These are phyloP conservation scores for Drosophila bocki DNA, from an alignment of 1,140 invertebrate genomes.

Conservation along the genomic window DNA sequence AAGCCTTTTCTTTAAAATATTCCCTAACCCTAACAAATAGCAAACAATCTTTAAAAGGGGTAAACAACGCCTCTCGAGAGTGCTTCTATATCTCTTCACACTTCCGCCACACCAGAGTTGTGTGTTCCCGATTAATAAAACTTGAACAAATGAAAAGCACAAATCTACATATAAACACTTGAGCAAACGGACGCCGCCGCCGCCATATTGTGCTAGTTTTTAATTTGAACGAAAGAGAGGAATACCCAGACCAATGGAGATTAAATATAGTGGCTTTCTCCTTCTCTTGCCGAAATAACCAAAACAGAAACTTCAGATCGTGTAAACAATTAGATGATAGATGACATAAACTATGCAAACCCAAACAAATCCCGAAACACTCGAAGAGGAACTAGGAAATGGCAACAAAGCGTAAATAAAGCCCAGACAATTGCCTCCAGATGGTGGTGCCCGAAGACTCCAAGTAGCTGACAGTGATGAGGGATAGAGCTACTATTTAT, in stretches of 20 bases:
- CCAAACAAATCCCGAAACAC: constrained; percentile 30
- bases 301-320: constrained; percentile 66
- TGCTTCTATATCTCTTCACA: constrained; percentile 36
- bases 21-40: no score
- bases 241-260: neutral
- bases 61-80: constrained; percentile 24
- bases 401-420: constrained; percentile 16
- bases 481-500: constrained; percentile 35
- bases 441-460: constrained; percentile 25
- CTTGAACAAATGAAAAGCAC: constrained; percentile 26
- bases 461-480: constrained; percentile 32
- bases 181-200: constrained; percentile 50
- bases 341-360: constrained; percentile 61
- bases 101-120: constrained; percentile 20
- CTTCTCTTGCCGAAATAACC: constrained; percentile 14
- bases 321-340: constrained; percentile 63
- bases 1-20: neutral
- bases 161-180: constrained; percentile 56
- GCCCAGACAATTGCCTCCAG: constrained; percentile 38
- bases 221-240: constrained; percentile 2
- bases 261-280: constrained; percentile 27
- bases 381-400: constrained; percentile 15
- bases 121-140: constrained; percentile 45
- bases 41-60: constrained; percentile 18
- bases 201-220: constrained; percentile 73